Evolutionary conservation across 2,888 invertebrate genomes (phyloP), one percentile per base, ranked within the genome.

Genomic region (Xylota sylvarum): DNA sequence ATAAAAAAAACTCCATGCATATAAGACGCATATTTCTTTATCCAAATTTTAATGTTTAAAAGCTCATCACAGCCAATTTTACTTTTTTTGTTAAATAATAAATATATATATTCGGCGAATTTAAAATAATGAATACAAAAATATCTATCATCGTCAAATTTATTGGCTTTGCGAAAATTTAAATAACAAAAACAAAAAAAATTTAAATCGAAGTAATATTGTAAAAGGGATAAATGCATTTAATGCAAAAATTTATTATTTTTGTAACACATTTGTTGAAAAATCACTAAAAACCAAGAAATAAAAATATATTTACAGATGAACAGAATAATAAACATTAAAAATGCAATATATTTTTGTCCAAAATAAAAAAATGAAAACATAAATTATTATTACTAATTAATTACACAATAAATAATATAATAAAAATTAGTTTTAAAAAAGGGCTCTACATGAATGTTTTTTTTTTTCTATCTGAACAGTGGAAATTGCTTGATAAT

Each of bases 31-130:
- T 52, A 37, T 37, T 48, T 19, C 30, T 60, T 60, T 48, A 72
- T 40, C 27, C 48, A 72, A 58, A 60, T 19, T 43, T 30, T 43
- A 43, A 7, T 58, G 37, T 52, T 52, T 78, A 19, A 58, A 85
- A 80, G 85, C 85, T 85, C 81, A 77, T 35, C 81, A 81, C 81
- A 85, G 81, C 81, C 85, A 80, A 60, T 70, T 80, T 74, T 78
- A 73, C 65, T 58, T 64, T 73, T 70, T 58, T 46, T 74, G 64
- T 77, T 58, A 60, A 23, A 23, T 23, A 23, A 55, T 30, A 43
- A 67, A 79, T 67, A 60, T 46, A 32, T 14, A 69, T 65, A 70
- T 48, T 76, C 48, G 56, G 48, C 37, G 17, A 48, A 35, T 30
- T 50, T 23, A 46, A 67, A 67, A 30, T 23, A 23, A 70, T 19